Percentiles rank a stretch among this genome's conserved stretches.
These are phyloP conservation scores for Empis livida DNA, from an alignment of 2,888 invertebrate genomes.

Conservation along the genomic window DNA sequence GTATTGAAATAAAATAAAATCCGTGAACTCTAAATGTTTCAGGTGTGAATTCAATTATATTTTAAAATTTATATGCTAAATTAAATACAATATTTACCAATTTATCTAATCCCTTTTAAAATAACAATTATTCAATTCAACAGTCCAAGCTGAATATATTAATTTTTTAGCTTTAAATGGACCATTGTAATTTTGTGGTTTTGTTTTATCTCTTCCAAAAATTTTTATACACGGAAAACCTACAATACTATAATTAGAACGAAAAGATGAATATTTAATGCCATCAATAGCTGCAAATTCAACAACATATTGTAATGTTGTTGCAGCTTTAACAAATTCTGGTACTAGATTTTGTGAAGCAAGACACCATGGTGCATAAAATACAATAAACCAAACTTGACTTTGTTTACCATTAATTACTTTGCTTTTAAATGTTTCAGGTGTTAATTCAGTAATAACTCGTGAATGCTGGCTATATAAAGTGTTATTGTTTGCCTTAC, in stretches of 20 bases:
- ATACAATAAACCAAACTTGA: constrained; percentile 90
- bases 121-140: no score
- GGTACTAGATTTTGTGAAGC: constrained; percentile 90
- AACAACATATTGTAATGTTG: constrained; percentile 81
- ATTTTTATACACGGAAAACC: constrained; percentile 91
- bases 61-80: no score
- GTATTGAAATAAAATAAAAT: no score
- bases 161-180: background rate
- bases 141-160: no score
- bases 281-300: constrained; percentile 85
- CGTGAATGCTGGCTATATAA: background rate
- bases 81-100: no score
- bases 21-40: no score
- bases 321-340: constrained; percentile 83
- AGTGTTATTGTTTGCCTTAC: background rate
- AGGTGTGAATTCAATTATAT: no score
- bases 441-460: constrained; percentile 75
- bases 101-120: no score
- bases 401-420: constrained; percentile 63
- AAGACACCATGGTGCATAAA: constrained; percentile 88
- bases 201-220: constrained; percentile 37
- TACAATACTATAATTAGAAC: constrained; percentile 61
- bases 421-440: constrained; percentile 77
- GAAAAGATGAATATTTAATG: background rate
- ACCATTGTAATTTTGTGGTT: background rate